Conservation (phyloP, 2,888 invertebrate genomes). For the Drosophila diplacantha region DNA sequence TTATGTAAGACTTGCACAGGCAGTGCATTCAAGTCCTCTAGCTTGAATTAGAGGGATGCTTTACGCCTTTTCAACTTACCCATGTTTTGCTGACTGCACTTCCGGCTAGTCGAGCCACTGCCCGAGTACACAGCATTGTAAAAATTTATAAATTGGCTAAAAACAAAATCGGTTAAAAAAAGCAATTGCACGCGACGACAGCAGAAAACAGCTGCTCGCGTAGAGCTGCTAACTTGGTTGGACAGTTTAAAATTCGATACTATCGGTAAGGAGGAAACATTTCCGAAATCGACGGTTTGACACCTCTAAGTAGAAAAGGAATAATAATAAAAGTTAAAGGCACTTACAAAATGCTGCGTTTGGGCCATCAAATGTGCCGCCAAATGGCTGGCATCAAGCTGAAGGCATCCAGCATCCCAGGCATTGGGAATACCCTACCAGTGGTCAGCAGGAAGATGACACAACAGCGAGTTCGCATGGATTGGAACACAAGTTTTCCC, state of each 20-base stretch:
- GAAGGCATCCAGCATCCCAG: slow-evolving; percentile 7
- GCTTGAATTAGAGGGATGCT: background rate
- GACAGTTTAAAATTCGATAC: too few relatives aligned
- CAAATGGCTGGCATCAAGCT: slow-evolving; percentile 7
- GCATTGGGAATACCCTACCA: slow-evolving; percentile 5
- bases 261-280: too few relatives aligned
- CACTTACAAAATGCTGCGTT: slow-evolving; percentile 41
- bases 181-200: slow-evolving; percentile 26
- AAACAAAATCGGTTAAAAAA: slow-evolving; percentile 27
- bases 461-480: slow-evolving; percentile 40
- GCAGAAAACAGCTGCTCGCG: slow-evolving; percentile 25
- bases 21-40: background rate
- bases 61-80: slow-evolving; percentile 47
- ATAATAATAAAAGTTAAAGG: background rate
- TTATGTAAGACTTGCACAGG: slow-evolving; percentile 70
- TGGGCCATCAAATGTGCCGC: slow-evolving; percentile 42
- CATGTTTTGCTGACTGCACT: slow-evolving; percentile 42
- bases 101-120: slow-evolving; percentile 47
- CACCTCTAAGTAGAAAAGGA: background rate
- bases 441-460: slow-evolving; percentile 45
- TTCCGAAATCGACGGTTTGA: background rate
- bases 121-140: slow-evolving; percentile 67
- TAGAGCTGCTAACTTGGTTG: slow-evolving; percentile 3
- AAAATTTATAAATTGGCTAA: slow-evolving; percentile 35
- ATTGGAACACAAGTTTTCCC: slow-evolving; percentile 47